Evolutionary conservation across 2,113 vertebrate genomes (phyloP).

Genomic region (Onychorhynchus coronatus): DNA sequence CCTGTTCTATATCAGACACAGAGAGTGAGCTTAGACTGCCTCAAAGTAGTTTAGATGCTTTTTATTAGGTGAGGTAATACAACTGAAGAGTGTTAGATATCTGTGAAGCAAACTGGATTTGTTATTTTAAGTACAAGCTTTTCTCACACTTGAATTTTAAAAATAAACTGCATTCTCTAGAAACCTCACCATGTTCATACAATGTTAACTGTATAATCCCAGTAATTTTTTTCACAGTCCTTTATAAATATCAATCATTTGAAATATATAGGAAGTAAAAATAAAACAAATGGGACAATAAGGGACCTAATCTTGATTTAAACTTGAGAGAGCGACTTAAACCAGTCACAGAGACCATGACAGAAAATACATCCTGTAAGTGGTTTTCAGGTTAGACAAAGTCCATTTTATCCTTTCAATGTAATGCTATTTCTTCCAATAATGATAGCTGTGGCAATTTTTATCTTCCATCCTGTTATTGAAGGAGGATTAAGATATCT

Average conservation of each 20-base stretch:
- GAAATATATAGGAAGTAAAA: neutral
- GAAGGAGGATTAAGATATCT: slow-evolving; percentile 56
- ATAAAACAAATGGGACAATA: neutral
- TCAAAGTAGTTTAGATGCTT: neutral
- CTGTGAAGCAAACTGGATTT: neutral
- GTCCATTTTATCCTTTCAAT: slow-evolving; percentile 36
- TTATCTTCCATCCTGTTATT: slow-evolving; percentile 27
- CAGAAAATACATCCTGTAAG: slow-evolving; percentile 13
- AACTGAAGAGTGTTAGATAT: neutral
- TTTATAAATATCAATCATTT: neutral
- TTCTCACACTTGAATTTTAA: neutral
- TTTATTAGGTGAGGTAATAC: neutral
- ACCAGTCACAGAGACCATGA: neutral
- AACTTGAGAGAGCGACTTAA: neutral
- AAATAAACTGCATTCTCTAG: neutral
- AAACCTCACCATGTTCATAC: neutral
- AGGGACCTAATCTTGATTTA: neutral
- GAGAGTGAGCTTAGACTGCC: neutral
- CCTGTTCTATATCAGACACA: neutral
- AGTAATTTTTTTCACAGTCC: neutral
- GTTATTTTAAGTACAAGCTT: neutral
- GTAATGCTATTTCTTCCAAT: slow-evolving; percentile 42
- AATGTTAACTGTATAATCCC: neutral
- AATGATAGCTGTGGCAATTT: slow-evolving; percentile 39
- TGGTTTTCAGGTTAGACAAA: slow-evolving; percentile 12